Evolutionary conservation across 2,888 invertebrate genomes (phyloP).

Genomic region (Cynaeus angustus): DNA sequence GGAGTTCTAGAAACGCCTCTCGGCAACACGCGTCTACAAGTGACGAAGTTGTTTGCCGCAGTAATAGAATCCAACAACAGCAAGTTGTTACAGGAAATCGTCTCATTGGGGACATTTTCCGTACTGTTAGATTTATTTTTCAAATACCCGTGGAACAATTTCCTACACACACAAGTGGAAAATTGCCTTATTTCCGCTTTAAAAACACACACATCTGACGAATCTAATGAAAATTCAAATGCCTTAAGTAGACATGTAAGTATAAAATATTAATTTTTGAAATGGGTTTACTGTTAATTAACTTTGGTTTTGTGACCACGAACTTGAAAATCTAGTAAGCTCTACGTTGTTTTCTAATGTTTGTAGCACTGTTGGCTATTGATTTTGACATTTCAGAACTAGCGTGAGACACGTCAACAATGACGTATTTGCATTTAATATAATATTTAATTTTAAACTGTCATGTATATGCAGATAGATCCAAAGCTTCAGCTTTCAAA

Average conservation of each 20-base stretch:
- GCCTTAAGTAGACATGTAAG: conserved; percentile 76
- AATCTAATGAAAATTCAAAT: conserved; percentile 68
- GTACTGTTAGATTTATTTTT: conserved; percentile 90
- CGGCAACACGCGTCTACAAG: conserved; percentile 86
- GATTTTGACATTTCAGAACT: too few species aligned
- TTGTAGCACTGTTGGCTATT: too few species aligned
- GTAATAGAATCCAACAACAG: conserved; percentile 83
- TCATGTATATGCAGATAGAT: too few species aligned
- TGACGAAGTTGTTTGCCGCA: conserved; percentile 85
- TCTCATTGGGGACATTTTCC: conserved; percentile 74
- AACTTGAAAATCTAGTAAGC: too few species aligned
- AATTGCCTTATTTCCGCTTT: conserved; percentile 85
- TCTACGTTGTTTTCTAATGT: too few species aligned
- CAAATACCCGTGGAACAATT: conserved; percentile 94
- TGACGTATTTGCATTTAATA: too few species aligned
- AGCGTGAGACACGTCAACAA: too few species aligned
- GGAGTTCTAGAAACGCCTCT: conserved; percentile 84
- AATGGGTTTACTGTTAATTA: too few species aligned
- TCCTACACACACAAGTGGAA: conserved; percentile 93
- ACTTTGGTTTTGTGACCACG: conserved; percentile 36
- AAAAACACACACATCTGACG: conserved; percentile 65
- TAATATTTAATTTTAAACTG: too few species aligned
- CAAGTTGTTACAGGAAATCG: conserved; percentile 81
- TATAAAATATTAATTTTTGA: not conserved
- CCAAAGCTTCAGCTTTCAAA: too few species aligned